These are phyloP conservation scores for Grallaria varia DNA, from an alignment of 2,113 vertebrate species.

Conservation along the genomic window DNA sequence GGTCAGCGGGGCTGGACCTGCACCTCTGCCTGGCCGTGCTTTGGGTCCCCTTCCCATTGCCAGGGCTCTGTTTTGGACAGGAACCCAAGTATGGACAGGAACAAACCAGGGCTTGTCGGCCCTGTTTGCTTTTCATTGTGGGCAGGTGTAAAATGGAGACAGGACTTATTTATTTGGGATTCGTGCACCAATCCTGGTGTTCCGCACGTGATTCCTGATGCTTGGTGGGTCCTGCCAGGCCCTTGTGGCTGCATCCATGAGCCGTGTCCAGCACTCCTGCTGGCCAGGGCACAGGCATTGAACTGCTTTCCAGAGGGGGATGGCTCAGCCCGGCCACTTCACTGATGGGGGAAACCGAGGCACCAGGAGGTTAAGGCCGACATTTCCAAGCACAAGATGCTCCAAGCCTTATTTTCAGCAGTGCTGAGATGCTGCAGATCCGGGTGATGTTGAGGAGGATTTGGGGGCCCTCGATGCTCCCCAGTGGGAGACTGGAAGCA, in stretches of 20 bases:
- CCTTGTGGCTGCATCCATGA: fast-evolving
- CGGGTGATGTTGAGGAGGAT: neutral
- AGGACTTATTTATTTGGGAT: fast-evolving
- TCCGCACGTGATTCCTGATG: fast-evolving
- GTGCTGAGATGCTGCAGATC: neutral
- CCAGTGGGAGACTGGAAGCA: neutral
- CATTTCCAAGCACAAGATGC: neutral
- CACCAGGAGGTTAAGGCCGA: constrained; percentile 47
- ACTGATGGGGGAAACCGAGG: constrained; percentile 45
- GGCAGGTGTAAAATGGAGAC: neutral
- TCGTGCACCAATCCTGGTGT: fast-evolving
- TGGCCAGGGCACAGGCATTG: neutral
- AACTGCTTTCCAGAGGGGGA: neutral
- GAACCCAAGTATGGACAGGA: neutral
- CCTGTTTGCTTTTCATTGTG: fast-evolving
- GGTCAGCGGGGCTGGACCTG: neutral
- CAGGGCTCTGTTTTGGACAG: neutral
- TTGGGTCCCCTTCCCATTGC: neutral
- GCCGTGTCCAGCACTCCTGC: fast-evolving
- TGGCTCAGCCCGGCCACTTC: neutral
- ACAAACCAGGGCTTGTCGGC: neutral
- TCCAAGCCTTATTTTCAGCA: neutral
- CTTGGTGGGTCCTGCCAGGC: neutral
- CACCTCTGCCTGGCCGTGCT: neutral
- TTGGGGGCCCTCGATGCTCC: neutral